Evolutionary conservation across 1,140 invertebrate genomes (phyloP), one percentile per base, ranked within the genome.

Genomic region (Solenopsis fugax): DNA sequence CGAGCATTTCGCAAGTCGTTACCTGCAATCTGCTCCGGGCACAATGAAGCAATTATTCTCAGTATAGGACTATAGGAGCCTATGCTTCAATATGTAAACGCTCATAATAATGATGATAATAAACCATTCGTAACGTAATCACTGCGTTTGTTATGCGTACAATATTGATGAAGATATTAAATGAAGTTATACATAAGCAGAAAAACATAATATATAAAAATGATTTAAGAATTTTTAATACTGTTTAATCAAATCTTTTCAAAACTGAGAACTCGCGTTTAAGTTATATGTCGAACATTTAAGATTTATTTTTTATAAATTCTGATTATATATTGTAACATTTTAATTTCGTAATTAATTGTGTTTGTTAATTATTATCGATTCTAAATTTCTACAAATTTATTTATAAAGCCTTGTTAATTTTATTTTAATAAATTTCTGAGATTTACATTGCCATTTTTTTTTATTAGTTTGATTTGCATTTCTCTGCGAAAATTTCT

Each of bases 41-140:
- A 75, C 85, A 71, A 80, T 65, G 64, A 78, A 75, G 52, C 48
- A 56, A 73, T 82, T 72, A 82, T 62, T 34, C 41, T 60, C n/a
- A 48, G 54, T 24, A 60, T 84, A n/a, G n/a, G n/a, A n/a, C n/a
- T n/a, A n/a, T n/a, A n/a, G 50, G 54, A 48, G 29, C 54, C 69
- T 75, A 50, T 75, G 45, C 24, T 37, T 84, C 80, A 62, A 60
- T 60, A 84, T 84, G 69, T 37, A 84, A 84, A 75, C 60, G 13
- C 34, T 45, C 41, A 9, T 21, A 65, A 58, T 75, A 75, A 84
- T 45, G 12, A 21, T 67, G 52, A 73, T 48, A 60, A 48, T 82
- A 75, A 75, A 84, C n/a, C 45, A 56, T 29, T 41, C 18, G 48
- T 37, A 24, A 45, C 16, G 54, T 67, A n/a, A 67, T 29, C n/a